A percentile compares a stretch with the other conserved stretches of the same genome.
phyloP scores from a whole-genome alignment of 64 coral and sea anemone genomes.

The Porites australiensis region DNA sequence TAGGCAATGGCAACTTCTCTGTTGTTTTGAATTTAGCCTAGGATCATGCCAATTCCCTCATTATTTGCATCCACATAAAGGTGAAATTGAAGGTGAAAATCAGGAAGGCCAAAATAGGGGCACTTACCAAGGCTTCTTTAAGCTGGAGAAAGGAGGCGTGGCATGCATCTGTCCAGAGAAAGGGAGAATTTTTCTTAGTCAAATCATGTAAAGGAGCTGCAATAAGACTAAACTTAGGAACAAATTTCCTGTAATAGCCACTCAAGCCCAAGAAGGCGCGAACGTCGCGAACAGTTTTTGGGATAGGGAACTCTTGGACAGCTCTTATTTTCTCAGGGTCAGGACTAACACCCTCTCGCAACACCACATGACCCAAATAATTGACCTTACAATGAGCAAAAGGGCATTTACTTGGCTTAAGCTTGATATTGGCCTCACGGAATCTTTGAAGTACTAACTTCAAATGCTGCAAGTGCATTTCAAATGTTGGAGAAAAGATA shows the following conservation, averaged over 20 bases:
- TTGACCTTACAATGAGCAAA: not conserved
- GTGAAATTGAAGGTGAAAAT: slow-evolving; percentile 36
- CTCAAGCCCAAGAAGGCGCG: not conserved
- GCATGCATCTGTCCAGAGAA: slow-evolving; percentile 15
- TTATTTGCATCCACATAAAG: slow-evolving; percentile 17
- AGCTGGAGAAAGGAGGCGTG: slow-evolving; percentile 1
- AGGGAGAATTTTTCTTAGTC: not conserved
- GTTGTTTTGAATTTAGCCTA: slow-evolving; percentile 22
- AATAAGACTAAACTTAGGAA: not conserved
- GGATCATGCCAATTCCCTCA: slow-evolving; percentile 32
- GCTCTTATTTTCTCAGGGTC: not conserved
- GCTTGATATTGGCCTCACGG: not conserved
- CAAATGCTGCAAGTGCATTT: slow-evolving; percentile 11
- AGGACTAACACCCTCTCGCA: not conserved
- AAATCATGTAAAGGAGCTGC: slow-evolving; percentile 10
- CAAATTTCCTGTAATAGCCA: slow-evolving; percentile 14
- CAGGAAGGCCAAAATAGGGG: slow-evolving; percentile 45
- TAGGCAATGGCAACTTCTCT: slow-evolving; percentile 26
- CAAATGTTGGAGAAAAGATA: not conserved
- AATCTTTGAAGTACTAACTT: slow-evolving; percentile 4
- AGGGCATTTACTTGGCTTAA: slow-evolving; percentile 35
- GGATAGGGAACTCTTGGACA: slow-evolving; percentile 7
- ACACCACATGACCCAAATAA: slow-evolving; percentile 22
- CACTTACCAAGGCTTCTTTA: slow-evolving; percentile 28
- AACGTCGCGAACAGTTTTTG: not conserved